Evolutionary conservation across 2,113 vertebrate species (phyloP).

Genomic region (Heloderma charlesbogerti): DNA sequence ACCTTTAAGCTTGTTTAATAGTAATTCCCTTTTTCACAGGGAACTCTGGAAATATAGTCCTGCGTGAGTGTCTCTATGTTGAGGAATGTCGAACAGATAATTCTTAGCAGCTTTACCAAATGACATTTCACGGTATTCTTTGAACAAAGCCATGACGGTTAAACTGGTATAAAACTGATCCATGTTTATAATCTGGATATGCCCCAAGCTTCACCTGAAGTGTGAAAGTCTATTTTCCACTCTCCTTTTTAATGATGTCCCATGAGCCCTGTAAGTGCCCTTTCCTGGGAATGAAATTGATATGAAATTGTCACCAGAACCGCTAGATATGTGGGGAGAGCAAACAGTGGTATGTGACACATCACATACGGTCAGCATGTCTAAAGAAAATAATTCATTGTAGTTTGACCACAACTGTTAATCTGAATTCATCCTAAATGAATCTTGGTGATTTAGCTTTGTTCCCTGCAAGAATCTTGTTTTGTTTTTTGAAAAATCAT

Average conservation of each 20-base stretch:
- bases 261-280: neutral
- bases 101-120: neutral
- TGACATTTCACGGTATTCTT: neutral
- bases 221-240: neutral
- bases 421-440: conserved; percentile 25
- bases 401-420: neutral
- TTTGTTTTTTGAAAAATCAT: neutral
- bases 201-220: neutral
- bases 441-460: conserved; percentile 36
- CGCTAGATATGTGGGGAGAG: neutral
- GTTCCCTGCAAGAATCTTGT: conserved; percentile 13
- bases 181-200: neutral
- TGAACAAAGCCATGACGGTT: too few species aligned
- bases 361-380: neutral
- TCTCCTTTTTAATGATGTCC: neutral
- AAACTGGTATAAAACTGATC: too few species aligned
- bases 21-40: neutral
- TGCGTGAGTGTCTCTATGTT: neutral
- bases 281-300: neutral
- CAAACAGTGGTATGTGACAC: neutral
- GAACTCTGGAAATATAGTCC: neutral
- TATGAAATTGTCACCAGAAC: neutral
- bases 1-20: neutral
- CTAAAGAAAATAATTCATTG: neutral
- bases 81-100: neutral